A percentile compares a stretch with the other conserved stretches of the same genome.
Conservation (phyloP, 2,797 vertebrate genomes). For the Brotula barbata region DNA sequence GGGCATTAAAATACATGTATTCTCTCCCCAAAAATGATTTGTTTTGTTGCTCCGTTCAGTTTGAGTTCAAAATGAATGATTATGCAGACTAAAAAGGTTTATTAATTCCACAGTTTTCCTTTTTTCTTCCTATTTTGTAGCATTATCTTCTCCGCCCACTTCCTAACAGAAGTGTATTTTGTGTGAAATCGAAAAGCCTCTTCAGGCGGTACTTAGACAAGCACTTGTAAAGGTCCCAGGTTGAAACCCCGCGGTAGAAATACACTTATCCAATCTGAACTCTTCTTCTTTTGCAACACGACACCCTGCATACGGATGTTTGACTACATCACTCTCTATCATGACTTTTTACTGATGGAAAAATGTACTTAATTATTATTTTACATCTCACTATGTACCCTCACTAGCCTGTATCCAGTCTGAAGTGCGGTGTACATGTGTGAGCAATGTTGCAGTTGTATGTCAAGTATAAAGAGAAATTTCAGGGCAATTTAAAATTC, state of each 20-base stretch:
- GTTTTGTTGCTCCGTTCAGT: slow-evolving; percentile 85
- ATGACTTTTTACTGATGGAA: slow-evolving; percentile 40
- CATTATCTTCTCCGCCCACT: slow-evolving; percentile 82
- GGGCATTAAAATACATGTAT: slow-evolving; percentile 90
- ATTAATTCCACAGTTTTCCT: slow-evolving; percentile 77
- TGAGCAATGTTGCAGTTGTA: too few species aligned
- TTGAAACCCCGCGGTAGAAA: slow-evolving; percentile 73
- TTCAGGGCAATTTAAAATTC: too few species aligned
- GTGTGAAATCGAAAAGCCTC: slow-evolving; percentile 79
- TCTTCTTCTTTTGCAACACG: slow-evolving; percentile 40
- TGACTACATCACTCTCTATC: slow-evolving; percentile 38
- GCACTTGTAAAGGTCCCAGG: slow-evolving; percentile 74
- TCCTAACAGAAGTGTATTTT: slow-evolving; percentile 66
- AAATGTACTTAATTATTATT: slow-evolving; percentile 45
- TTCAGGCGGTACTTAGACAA: slow-evolving; percentile 68
- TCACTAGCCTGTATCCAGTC: too few species aligned
- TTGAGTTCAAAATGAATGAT: slow-evolving; percentile 85
- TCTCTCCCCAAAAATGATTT: slow-evolving; percentile 87
- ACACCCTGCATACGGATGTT: slow-evolving; percentile 34
- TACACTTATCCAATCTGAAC: slow-evolving; percentile 67
- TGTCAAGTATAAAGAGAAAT: too few species aligned
- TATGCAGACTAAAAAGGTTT: slow-evolving; percentile 83
- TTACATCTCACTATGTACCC: slow-evolving; percentile 37
- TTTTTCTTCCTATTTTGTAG: slow-evolving; percentile 66
- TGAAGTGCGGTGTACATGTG: too few species aligned